phyloP scores from a whole-genome alignment of 2,797 vertebrate species.

The Peromyscus attwateri region DNA sequence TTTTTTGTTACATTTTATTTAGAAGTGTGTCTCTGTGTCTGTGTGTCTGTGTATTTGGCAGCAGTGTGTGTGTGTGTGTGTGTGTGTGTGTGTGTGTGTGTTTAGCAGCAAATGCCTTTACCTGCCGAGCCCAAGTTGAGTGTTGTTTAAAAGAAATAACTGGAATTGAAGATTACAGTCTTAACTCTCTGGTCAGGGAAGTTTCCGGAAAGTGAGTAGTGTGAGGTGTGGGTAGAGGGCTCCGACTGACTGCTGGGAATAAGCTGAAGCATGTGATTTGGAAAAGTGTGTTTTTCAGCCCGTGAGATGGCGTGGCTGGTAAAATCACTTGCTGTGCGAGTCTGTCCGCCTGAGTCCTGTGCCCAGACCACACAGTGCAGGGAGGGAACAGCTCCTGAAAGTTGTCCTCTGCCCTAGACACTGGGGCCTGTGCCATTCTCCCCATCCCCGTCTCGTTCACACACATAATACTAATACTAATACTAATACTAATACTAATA shows the following conservation, averaged over 20 bases:
- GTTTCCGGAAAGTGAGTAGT: background rate
- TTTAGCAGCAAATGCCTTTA: background rate
- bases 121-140: background rate
- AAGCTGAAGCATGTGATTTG: background rate
- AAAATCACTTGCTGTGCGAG: background rate
- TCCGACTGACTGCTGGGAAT: background rate
- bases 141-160: slow-evolving; percentile 44
- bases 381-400: background rate
- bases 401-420: background rate
- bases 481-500: too few relatives aligned
- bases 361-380: background rate
- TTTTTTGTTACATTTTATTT: background rate
- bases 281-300: background rate
- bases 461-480: background rate
- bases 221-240: background rate
- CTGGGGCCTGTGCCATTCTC: too few relatives aligned
- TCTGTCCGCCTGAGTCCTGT: background rate
- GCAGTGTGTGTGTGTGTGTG: background rate
- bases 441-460: background rate
- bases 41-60: background rate
- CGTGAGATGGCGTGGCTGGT: background rate
- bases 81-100: background rate
- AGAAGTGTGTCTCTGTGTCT: background rate
- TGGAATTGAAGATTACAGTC: background rate
- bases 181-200: background rate